phyloP scores from a whole-genome alignment of 2,113 vertebrate species.

The Apistogramma diplotaenia region DNA sequence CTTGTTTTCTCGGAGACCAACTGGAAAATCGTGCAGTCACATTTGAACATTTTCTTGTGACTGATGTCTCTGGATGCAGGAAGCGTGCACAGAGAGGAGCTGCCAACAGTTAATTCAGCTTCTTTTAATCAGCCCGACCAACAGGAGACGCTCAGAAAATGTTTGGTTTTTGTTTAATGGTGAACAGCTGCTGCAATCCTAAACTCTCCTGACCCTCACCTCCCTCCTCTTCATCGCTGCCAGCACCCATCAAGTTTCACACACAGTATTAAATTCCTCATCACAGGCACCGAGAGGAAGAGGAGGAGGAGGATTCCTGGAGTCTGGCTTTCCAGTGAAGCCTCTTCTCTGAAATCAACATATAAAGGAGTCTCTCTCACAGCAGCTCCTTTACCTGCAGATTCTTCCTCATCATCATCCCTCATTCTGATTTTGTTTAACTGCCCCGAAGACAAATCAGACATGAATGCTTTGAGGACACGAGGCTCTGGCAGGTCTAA shows the following conservation, averaged over 20 bases:
- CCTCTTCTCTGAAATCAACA: neutral
- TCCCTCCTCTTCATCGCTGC: neutral
- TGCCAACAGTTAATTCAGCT: neutral
- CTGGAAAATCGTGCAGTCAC: too few species aligned
- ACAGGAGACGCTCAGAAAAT: too few species aligned
- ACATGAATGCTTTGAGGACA: neutral
- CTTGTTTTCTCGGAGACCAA: neutral
- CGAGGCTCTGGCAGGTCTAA: fast-evolving
- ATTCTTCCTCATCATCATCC: neutral
- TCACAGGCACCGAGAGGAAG: neutral
- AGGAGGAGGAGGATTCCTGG: constrained; percentile 10
- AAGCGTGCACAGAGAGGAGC: neutral
- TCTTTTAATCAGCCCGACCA: too few species aligned
- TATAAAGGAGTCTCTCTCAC: neutral
- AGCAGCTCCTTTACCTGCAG: neutral
- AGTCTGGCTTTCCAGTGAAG: constrained; percentile 14
- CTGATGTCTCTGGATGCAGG: too few species aligned
- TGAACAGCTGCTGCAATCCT: constrained; percentile 7
- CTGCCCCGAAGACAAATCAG: too few species aligned
- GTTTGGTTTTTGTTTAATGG: neutral
- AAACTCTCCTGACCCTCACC: neutral
- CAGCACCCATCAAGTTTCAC: constrained; percentile 46
- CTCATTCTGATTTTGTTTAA: fast-evolving
- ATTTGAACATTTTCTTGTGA: too few species aligned
- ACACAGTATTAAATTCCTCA: constrained; percentile 13